phyloP scores from a whole-genome alignment of 2,888 invertebrate species.

The Lysandra bellargus region DNA sequence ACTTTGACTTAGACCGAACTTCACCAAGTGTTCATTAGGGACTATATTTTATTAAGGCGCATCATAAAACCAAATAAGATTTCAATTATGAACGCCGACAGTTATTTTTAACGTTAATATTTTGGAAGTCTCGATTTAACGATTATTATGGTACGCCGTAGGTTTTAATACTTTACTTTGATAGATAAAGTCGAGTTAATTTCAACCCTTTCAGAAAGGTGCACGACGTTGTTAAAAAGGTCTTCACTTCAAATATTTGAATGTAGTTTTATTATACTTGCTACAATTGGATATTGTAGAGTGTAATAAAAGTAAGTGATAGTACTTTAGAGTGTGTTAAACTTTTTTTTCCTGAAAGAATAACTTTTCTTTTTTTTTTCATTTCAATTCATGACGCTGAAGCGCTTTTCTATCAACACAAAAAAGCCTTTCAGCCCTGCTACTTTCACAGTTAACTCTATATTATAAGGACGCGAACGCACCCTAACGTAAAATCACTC shows the following conservation, averaged over 20 bases:
- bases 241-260: neutral
- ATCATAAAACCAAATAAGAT: slow-evolving; percentile 14
- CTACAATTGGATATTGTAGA: no score
- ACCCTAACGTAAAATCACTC: no score
- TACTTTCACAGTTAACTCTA: no score
- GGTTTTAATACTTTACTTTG: neutral
- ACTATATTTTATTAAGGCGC: slow-evolving; percentile 27
- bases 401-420: no score
- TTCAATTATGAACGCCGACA: slow-evolving; percentile 9
- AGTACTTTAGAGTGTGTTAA: no score
- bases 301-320: no score
- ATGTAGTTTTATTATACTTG: neutral
- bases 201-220: neutral
- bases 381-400: no score
- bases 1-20: slow-evolving; percentile 29
- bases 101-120: neutral
- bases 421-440: no score
- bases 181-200: neutral
- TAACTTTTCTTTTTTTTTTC: no score
- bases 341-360: no score
- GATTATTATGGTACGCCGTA: neutral
- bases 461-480: no score
- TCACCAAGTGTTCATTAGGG: slow-evolving; percentile 27
- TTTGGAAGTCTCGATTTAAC: neutral
- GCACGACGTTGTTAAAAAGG: neutral